Base-by-base conservation (phyloP, 1,140 invertebrate genomes). In the Drosophila kepulauana region DNA sequence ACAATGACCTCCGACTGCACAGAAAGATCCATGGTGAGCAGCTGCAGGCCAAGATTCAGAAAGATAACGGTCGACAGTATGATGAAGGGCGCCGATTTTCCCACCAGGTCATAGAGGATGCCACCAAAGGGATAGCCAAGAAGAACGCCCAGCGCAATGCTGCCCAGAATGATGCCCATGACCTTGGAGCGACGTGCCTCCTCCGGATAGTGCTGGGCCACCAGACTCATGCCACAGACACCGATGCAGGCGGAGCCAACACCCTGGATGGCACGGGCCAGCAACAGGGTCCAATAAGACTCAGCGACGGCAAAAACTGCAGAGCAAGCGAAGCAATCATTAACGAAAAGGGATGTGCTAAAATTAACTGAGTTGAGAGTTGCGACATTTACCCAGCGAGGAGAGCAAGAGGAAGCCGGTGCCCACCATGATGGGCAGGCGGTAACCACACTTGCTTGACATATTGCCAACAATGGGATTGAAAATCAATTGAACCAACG, bases 191-290 rank as follows among this genome's bases (percentile, higher is more conserved):
- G 93, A 33, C 94, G 90, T 0, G 82, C 82, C 38, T 80, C 92
- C 63, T 93, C 92, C 1, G 91, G 91, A 79, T 93, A 93, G n/a
- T 81, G 85, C 65, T 92, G 88, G 3, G 95, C 95, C 58, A 95
- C 93, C 54, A 95, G 85, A 76, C 94, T 95, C 95, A 95, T 95
- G 92, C 96, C 96, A 66, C 96, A 95, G 2, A 97, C 95, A 11
- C 95, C 94, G 62, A 97, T 95, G 66, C 96, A 97, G 0, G 97
- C 95, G 6, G 97, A 98, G 8, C 97, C 97, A 48, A 98, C 93
- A 1, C 98, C 98, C 93, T 98, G 97, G 33, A 98, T 93, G 80
- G 96, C 96, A 72, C 98, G 93, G 0, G 97, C 97, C 8, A 97
- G 77, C 63, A 98, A 95, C 25, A 98, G 91, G 0, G 95, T 92